Conservation (phyloP, 2,888 invertebrate genomes). For the Scaptomyza parva region DNA sequence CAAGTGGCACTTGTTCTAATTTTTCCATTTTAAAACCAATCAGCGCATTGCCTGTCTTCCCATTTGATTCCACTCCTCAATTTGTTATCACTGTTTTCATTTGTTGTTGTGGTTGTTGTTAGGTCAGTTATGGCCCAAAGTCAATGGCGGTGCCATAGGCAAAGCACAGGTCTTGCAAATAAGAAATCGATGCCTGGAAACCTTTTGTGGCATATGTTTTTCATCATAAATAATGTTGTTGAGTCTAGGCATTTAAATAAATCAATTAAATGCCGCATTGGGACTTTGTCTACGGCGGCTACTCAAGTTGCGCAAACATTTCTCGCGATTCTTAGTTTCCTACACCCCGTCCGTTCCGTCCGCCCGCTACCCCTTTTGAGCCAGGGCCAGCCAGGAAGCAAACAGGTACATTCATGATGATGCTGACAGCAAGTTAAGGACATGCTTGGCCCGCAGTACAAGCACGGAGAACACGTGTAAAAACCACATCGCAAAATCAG, state of each 20-base stretch:
- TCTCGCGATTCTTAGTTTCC: conserved; percentile 76
- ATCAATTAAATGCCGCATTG: conserved; percentile 68
- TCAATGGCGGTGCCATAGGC: conserved; percentile 28
- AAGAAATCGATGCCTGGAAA: conserved; percentile 47
- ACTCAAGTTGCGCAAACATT: conserved; percentile 65
- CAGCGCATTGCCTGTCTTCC: conserved; percentile 40
- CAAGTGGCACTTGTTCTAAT: conserved; percentile 79
- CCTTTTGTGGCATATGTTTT: conserved; percentile 39
- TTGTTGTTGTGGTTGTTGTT: conserved; percentile 11
- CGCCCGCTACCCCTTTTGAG: not conserved
- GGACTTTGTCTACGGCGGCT: conserved; percentile 49
- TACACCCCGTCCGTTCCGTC: not conserved
- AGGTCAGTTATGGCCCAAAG: conserved; percentile 26
- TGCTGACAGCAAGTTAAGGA: conserved; percentile 57
- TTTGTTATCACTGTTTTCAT: not conserved
- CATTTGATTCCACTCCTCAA: not conserved
- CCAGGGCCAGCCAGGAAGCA: conserved; percentile 58
- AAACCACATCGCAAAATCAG: conserved; percentile 31
- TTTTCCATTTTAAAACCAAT: conserved; percentile 77
- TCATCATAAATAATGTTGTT: conserved; percentile 71
- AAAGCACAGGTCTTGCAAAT: conserved; percentile 17
- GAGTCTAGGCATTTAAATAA: conserved; percentile 66
- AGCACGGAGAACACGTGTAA: conserved; percentile 71
- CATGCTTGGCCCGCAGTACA: conserved; percentile 51
- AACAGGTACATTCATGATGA: conserved; percentile 72